Percentiles rank a stretch among this genome's conserved stretches.
These are phyloP conservation scores for Scaptodrosophila latifasciaeformis DNA, from an alignment of 2,888 invertebrate species.

Conservation along the genomic window DNA sequence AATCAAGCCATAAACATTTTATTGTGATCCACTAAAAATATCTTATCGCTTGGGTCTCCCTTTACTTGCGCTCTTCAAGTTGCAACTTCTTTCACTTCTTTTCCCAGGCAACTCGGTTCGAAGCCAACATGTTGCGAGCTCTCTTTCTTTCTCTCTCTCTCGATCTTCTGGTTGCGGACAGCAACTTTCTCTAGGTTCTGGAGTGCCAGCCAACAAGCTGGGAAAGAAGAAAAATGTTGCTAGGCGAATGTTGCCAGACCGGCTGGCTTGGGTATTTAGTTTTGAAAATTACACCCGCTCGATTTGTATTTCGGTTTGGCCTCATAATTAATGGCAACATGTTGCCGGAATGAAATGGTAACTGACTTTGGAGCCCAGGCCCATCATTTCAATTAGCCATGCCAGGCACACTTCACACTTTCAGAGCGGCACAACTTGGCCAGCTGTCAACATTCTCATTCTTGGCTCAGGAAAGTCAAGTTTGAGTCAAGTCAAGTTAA, in stretches of 20 bases:
- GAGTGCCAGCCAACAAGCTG: conserved; percentile 15
- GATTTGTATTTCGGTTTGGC: neutral
- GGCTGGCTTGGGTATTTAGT: neutral
- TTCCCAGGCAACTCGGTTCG: conserved; percentile 49
- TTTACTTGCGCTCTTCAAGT: too few relatives aligned
- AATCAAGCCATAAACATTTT: too few relatives aligned
- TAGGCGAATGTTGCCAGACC: conserved; percentile 23
- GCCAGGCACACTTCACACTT: conserved; percentile 15
- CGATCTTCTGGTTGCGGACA: neutral
- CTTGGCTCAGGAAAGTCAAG: conserved; percentile 3
- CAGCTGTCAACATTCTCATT: conserved; percentile 28
- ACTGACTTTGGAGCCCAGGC: neutral
- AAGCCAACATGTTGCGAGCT: conserved; percentile 33
- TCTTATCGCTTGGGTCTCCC: too few relatives aligned
- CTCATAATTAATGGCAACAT: conserved; percentile 22
- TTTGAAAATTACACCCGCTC: conserved; percentile 19
- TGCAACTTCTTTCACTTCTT: neutral
- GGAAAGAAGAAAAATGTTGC: conserved; percentile 15
- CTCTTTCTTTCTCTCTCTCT: conserved; percentile 6
- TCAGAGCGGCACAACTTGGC: neutral
- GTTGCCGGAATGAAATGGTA: conserved; percentile 7
- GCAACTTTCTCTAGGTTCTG: conserved; percentile 5
- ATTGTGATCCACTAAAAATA: too few relatives aligned
- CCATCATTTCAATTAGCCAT: conserved; percentile 25
- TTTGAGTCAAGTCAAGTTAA: too few relatives aligned